Evolutionary conservation across 2,113 vertebrate genomes (phyloP).

Genomic region (Oenanthe melanoleuca): DNA sequence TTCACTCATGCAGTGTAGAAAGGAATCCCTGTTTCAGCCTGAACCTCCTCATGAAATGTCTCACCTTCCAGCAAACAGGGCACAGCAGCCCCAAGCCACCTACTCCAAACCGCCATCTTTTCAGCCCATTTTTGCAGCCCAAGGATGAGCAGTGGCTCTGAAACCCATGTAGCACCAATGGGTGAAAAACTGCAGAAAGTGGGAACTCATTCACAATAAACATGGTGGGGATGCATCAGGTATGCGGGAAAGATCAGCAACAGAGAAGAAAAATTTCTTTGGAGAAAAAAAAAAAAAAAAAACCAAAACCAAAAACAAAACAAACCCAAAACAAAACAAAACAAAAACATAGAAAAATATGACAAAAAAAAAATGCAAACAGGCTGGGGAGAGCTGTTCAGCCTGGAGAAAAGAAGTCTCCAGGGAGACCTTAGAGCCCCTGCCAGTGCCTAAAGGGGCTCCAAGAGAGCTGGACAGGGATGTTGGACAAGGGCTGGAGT

Average conservation of each 20-base stretch:
- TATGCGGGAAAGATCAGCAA: background rate
- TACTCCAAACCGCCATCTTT: background rate
- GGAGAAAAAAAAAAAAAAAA: background rate
- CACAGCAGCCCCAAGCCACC: background rate
- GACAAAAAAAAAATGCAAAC: no score
- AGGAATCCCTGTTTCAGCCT: background rate
- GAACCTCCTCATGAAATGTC: background rate
- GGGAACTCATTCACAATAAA: background rate
- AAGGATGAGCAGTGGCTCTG: background rate
- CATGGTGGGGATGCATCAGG: background rate
- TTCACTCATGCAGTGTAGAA: rapidly evolving
- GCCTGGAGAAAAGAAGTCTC: no score
- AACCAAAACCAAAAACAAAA: background rate
- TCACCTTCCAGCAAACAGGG: background rate
- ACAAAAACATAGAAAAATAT: no score
- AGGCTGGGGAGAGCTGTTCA: no score
- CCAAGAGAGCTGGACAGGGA: background rate
- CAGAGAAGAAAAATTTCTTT: background rate
- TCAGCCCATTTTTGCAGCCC: background rate
- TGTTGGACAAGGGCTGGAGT: background rate
- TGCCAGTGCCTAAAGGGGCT: background rate
- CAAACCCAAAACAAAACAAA: no score
- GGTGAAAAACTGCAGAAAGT: background rate
- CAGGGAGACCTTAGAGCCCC: no score
- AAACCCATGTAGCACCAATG: rapidly evolving